Evolutionary conservation across 2,797 vertebrate genomes (phyloP), one percentile per base, ranked within the genome.

Genomic region (Thripadectes ignobilis): DNA sequence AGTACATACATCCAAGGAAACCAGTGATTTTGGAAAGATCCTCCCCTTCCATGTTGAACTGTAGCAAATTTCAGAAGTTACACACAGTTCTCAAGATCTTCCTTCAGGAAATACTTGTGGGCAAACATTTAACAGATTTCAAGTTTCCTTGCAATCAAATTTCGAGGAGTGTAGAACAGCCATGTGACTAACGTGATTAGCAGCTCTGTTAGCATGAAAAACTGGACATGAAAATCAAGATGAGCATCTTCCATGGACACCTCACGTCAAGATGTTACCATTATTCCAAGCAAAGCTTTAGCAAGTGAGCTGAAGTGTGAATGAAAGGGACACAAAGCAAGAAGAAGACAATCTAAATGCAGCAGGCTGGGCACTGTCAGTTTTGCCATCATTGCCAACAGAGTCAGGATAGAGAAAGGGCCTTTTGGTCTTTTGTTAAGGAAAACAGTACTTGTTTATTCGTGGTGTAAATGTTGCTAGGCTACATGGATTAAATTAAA

Each of bases 391-490:
- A 12, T 45, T 54, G 34, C 2, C 57, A 67, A 2, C 2, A 1
- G 57, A 75, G 34, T 26, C 69, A 69, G 85, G 32, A 32, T 43
- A 45, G 65, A 59, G 80, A 39, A 77, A 79, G 71, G 51, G 11
- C 27, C 3, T 2, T 61, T 51, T 62, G 52, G 29, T 1, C 41
- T 89, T 76, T n/a, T 67, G 38, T 90, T 89, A 38, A 82, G 84
- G 62, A 82, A 76, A 93, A 36, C 52, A 76, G 29, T 39, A 27
- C 20, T 82, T 92, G 34, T 91, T 87, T 87, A 80, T 68, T 71
- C 59, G 36, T 87, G 61, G 57, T 92, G 48, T 77, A 92, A 82
- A 79, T 87, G 75, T 91, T 92, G 88, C 92, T 92, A 82, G 48
- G 78, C 19, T 91, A 89, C 36, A 0, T 41, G 45, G 85, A 75